These are phyloP conservation scores for Brachionichthys hirsutus DNA, from an alignment of 2,113 vertebrate genomes.

Conservation along the genomic window DNA sequence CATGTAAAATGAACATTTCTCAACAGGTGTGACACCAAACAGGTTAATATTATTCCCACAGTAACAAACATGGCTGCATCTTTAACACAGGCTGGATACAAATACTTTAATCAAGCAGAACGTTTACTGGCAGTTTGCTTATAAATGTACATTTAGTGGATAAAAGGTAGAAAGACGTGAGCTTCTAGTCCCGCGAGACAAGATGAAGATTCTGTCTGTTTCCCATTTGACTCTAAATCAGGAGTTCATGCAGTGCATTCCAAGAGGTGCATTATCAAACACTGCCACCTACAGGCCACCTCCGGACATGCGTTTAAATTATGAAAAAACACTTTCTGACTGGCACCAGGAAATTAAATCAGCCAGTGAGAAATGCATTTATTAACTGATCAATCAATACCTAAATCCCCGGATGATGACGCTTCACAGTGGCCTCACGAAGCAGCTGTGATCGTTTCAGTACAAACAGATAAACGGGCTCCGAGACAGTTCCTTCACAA, in stretches of 20 bases:
- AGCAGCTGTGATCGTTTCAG: conserved; percentile 20
- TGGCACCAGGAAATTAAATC: conserved; percentile 28
- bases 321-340: not conserved
- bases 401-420: conserved; percentile 1
- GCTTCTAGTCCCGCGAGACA: conserved; percentile 75
- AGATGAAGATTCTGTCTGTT: not conserved
- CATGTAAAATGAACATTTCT: not conserved
- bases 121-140: conserved; percentile 25
- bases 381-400: conserved; percentile 2
- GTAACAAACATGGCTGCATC: not conserved
- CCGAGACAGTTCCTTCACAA: not conserved
- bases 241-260: conserved; percentile 28
- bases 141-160: conserved; percentile 31
- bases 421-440: conserved; percentile 61
- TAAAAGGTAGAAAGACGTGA: conserved; percentile 14
- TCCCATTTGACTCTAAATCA: conserved; percentile 8
- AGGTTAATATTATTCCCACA: not conserved
- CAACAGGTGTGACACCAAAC: not conserved
- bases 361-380: conserved; percentile 52
- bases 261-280: conserved; percentile 39
- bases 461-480: no score
- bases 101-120: conserved; percentile 25
- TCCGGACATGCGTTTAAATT: no score
- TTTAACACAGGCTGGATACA: not conserved
- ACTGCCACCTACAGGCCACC: conserved; percentile 66